Evolutionary conservation across 2,113 vertebrate species (phyloP), one percentile per base, ranked within the genome.

Genomic region (Mormyrus iriodes): DNA sequence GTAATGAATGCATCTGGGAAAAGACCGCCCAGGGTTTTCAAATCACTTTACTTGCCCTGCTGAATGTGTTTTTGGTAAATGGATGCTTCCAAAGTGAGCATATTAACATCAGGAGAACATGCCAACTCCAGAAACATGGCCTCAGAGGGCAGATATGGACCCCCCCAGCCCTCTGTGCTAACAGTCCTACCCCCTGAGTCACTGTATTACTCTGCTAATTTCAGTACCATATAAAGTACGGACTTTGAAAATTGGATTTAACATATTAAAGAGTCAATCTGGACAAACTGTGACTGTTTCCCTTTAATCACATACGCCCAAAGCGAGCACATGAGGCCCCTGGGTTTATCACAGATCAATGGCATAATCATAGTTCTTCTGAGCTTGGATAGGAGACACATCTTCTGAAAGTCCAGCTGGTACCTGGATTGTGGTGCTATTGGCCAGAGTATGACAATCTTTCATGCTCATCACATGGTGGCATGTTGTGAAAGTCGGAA

Each of bases 391-490:
- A 89, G 86, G 90, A 88, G 65, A 53, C 27, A 49, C 94, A 91
- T 93, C 76, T 92, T 91, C 92, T 85, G 85, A 89, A 90, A 44
- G 87, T 93, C 92, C 93, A 95, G 93, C 93, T 95, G 93, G 92
- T 91, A 89, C 61, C 88, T 88, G 89, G 90, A 90, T 90, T 91
- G 88, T 88, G 90, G 90, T 91, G 85, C 89, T 91, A 85, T 82
- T 92, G 92, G 91, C 89, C 88, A 91, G 83, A 88, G 90, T 69
- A 31, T 13, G 27, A 31, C n/a, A 9, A 21, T 2, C 55, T 9
- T 58, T 58, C 21, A 58, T 58, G 55, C 24, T 24, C 55, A 58
- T 61, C 55, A 61, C 24, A 61, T 61, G 55, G 55, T 61, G 9
- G 24, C 55, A 61, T 61, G 55, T n/a, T 61, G 55, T 61, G 55